Base-by-base conservation (phyloP, 2,113 vertebrate genomes). In the Peromyscus californicus region DNA sequence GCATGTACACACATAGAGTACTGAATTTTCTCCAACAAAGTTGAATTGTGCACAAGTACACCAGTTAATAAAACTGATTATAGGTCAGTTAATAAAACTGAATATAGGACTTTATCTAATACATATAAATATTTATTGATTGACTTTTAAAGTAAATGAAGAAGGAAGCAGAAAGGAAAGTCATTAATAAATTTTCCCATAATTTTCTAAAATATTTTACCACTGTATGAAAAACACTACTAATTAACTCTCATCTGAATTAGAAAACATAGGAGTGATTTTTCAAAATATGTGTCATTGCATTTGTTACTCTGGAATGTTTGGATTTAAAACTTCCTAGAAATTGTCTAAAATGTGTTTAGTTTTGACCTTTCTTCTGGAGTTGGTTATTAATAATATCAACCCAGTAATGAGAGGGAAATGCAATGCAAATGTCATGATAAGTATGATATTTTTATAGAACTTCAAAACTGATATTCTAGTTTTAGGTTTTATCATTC, bases 311-410 rank as follows among this genome's bases (percentile, higher is more conserved):
- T 51, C 51, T 45, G 72, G 36, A 97, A 96, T 13, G 51, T 94
- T 89, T 67, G 3, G 24, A 96, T 92, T 89, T 79, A 83, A 0
- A 94, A 26, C 15, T 67, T 94, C 70, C 39, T 36, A 51, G 57
- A 92, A 82, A 96, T 7, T 75, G 0, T 0, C 82, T 98, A 16
- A 95, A 59, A 2, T 70, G 94, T 48, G 48, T 63, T 63, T 91
- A 91, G 11, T 75, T 85, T 94, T n/a, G 78, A 51, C 3, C 42
- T 96, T 91, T 95, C n/a, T 70, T 93, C 75, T 85, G 42, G 67
- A 74, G 79, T 36, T 2, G 33, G 7, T 93, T 93, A 90, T 5
- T 95, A 94, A 51, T 70, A 78, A 29, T 1, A 11, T 94, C 91
- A 92, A 89, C 87, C 4, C 45, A 61, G 13, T 42, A 33, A 36